Evolutionary conservation across 92 coral and sea anemone genomes (phyloP).

Genomic region (Phenganax marumi): DNA sequence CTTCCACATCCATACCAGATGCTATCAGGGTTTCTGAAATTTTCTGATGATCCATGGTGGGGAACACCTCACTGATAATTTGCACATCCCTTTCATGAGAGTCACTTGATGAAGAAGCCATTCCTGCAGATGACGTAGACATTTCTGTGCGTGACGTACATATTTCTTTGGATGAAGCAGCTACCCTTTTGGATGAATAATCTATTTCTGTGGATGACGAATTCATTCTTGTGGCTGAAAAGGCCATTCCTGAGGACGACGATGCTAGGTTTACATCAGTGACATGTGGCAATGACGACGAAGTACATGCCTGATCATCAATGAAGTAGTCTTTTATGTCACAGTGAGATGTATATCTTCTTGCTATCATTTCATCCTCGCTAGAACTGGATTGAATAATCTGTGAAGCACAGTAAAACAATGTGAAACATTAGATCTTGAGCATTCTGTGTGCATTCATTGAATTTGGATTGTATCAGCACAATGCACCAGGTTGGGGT

Average conservation of each 20-base stretch:
- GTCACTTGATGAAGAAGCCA: background rate
- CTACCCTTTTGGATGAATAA: background rate
- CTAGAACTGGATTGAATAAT: conserved; percentile 14
- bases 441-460: no score
- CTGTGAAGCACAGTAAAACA: background rate
- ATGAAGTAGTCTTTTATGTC: background rate
- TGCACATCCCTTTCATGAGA: background rate
- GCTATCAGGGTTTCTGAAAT: no score
- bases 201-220: background rate
- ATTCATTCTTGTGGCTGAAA: no score
- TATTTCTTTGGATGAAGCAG: background rate
- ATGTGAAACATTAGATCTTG: no score
- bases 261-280: no score
- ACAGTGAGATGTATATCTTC: background rate
- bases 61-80: no score
- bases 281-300: no score
- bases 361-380: conserved; percentile 1
- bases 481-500: no score
- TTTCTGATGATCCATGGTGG: no score
- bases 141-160: background rate
- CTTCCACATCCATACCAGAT: no score
- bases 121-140: background rate
- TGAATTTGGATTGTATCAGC: no score
- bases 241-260: no score
- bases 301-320: background rate